Base-by-base conservation (phyloP, 2,797 vertebrate species). In the Numenius phaeopus region DNA sequence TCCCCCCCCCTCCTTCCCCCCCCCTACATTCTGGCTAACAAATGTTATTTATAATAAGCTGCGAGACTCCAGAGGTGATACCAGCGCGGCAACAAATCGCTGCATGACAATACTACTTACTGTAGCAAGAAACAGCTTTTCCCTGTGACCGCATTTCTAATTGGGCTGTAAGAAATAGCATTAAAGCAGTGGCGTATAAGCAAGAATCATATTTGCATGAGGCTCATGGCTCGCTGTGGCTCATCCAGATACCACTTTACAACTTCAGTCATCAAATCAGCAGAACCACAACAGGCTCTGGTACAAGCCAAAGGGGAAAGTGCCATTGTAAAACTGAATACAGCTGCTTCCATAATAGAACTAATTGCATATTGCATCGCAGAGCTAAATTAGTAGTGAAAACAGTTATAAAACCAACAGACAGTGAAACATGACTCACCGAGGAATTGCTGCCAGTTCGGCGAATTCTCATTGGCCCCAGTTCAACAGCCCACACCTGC, bases 271-370 rank as follows among this genome's bases (percentile, higher is more conserved):
- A 97, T 98, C 97, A 96, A 98, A 98, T 98, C 97, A 96, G 95
- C 96, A 98, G 97, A 98, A 98, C 97, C 97, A 97, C 98, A 98
- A 97, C 98, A 98, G 95, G 95, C 96, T 97, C 94, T 82, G 95
- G 92, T 89, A 96, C 83, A 96, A 98, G 97, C 97, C 98, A 97
- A 96, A 96, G 89, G 94, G 96, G 96, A 96, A 97, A 97, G 98
- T 97, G 97, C 98, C 98, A 98, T 98, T 98, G 98, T 98, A 97
- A 98, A 98, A 98, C 98, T 98, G 98, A 98, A 97, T 98, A 98
- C 99, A 99, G 99, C 99, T 99, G 99, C 99, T 98, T 98, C 99
- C 98, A 99, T 99, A 99, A 99, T 99, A 98, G 98, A 98, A 98
- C 98, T 99, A 99, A 99, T 99, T 99, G 99, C 99, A 99, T 97